phyloP scores from a whole-genome alignment of 2,888 invertebrate genomes.

The Dioctria linearis region DNA sequence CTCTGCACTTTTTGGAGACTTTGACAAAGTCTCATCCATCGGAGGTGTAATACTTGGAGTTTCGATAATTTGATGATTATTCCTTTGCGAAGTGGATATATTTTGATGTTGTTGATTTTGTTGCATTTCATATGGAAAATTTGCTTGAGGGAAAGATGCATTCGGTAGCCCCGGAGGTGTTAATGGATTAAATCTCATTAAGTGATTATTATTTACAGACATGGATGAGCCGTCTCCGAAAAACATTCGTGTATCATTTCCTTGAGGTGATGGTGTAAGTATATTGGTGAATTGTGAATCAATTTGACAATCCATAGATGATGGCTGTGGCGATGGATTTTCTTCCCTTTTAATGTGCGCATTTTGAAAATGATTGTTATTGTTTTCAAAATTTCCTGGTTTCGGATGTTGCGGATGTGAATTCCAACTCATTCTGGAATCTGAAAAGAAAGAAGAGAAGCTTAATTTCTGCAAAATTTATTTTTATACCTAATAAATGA shows the following conservation, averaged over 20 bases:
- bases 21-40: conserved; percentile 70
- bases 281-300: conserved; percentile 32
- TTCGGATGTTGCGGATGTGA: not conserved
- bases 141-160: conserved; percentile 63
- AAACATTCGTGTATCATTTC: conserved; percentile 65
- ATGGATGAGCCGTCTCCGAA: conserved; percentile 20
- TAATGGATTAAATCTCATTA: conserved; percentile 75
- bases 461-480: too few species aligned
- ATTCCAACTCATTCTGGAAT: conserved; percentile 21
- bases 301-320: conserved; percentile 17
- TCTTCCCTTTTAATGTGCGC: conserved; percentile 18
- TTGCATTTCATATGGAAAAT: conserved; percentile 25
- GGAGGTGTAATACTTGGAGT: conserved; percentile 69
- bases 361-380: not conserved
- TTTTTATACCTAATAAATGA: too few species aligned
- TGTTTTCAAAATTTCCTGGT: not conserved
- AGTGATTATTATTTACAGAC: conserved; percentile 65
- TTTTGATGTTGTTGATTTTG: conserved; percentile 11
- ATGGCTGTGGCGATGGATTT: conserved; percentile 19
- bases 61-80: conserved; percentile 27
- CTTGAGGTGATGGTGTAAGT: conserved; percentile 72
- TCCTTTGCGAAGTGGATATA: conserved; percentile 1
- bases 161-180: conserved; percentile 76
- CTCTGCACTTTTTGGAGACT: conserved; percentile 65
- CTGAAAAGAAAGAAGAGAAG: conserved; percentile 9